These are phyloP conservation scores for Sebastes hubbsi DNA, from an alignment of 2,797 vertebrate genomes.

Conservation along the genomic window DNA sequence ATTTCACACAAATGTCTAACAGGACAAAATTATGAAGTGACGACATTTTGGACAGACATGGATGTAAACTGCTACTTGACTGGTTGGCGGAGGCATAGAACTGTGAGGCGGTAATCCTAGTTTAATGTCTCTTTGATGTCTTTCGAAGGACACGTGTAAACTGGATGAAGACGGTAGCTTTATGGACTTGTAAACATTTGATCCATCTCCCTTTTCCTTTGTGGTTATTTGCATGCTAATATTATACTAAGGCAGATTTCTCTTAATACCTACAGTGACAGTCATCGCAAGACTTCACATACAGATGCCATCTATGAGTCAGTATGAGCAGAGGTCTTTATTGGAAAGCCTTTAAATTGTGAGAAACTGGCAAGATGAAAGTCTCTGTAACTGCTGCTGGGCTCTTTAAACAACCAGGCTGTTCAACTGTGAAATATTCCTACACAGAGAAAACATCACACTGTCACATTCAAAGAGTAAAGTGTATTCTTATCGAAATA, in stretches of 20 bases:
- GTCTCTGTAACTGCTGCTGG: background rate
- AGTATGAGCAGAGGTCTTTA: conserved; percentile 40
- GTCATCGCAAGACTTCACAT: background rate
- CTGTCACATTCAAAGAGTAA: conserved; percentile 12
- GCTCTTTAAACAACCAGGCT: background rate
- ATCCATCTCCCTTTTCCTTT: no score
- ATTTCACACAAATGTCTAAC: no score
- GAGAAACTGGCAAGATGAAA: background rate
- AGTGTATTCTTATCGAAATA: conserved; percentile 2
- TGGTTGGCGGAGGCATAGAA: rapidly evolving
- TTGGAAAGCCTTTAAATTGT: conserved; percentile 27
- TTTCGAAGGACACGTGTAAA: background rate
- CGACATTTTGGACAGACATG: no score
- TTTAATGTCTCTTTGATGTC: background rate
- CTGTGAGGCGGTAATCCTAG: rapidly evolving
- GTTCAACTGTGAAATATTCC: background rate
- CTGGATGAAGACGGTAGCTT: background rate
- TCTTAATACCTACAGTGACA: background rate
- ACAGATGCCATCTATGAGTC: background rate
- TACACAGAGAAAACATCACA: background rate
- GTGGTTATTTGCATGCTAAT: no score
- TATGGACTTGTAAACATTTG: no score
- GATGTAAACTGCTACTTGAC: no score
- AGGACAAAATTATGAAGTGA: no score
- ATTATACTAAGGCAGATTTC: no score